Evolutionary conservation across 2,113 vertebrate genomes (phyloP).

Genomic region (Garra rufa): DNA sequence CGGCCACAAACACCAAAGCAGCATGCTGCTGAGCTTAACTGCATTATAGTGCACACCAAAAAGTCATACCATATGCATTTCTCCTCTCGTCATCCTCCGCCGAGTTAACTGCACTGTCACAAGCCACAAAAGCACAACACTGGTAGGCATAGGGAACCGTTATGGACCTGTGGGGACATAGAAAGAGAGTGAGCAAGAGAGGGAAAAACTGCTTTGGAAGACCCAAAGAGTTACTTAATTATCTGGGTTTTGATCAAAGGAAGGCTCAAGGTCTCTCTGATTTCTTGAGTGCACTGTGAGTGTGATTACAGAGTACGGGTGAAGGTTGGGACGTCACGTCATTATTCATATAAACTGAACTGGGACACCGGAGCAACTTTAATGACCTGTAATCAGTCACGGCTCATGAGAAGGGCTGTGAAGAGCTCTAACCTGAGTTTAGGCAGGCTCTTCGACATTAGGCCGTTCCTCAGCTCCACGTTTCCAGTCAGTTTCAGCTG

Average conservation of each 20-base stretch:
- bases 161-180: constrained; percentile 81
- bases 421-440: constrained; percentile 84
- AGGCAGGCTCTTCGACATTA: constrained; percentile 85
- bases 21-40: background rate
- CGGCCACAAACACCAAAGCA: background rate
- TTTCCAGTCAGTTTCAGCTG: constrained; percentile 94
- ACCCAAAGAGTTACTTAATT: constrained; percentile 2
- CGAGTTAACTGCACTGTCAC: constrained; percentile 79
- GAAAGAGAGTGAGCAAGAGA: background rate
- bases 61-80: constrained; percentile 73
- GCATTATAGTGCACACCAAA: background rate
- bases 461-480: constrained; percentile 83
- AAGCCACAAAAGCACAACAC: constrained; percentile 94
- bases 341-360: constrained; percentile 51
- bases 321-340: constrained; percentile 16
- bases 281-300: constrained; percentile 14
- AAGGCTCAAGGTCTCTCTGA: constrained; percentile 26
- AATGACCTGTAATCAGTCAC: constrained; percentile 40
- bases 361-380: constrained; percentile 28
- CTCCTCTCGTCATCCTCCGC: constrained; percentile 76
- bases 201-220: background rate
- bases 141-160: constrained; percentile 97
- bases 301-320: constrained; percentile 11
- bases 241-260: constrained; percentile 17
- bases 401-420: constrained; percentile 15